These are phyloP conservation scores for Ostrea denselamellosa DNA, from an alignment of 1,140 invertebrate genomes.

Conservation along the genomic window DNA sequence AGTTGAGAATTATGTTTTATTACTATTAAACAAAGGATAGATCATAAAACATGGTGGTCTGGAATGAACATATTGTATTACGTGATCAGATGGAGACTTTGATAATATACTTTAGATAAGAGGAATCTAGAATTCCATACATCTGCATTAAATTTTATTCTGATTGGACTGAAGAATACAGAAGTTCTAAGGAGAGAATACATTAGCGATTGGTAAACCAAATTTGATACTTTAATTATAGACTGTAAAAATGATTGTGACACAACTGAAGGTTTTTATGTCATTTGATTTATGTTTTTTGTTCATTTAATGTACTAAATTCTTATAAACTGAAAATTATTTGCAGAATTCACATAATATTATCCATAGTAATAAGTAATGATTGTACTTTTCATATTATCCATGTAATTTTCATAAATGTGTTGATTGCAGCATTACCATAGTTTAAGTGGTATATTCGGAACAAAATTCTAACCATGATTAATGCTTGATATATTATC, in stretches of 20 bases:
- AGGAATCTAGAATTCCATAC: slow-evolving; percentile 6
- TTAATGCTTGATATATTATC: too few species aligned
- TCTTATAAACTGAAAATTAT: too few species aligned
- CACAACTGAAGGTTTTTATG: neutral
- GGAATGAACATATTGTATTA: neutral
- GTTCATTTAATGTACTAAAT: neutral
- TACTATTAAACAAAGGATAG: slow-evolving; percentile 13
- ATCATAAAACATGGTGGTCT: slow-evolving; percentile 21
- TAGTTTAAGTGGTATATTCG: too few species aligned
- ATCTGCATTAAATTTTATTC: slow-evolving; percentile 37
- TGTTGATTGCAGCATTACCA: too few species aligned
- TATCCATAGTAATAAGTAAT: too few species aligned
- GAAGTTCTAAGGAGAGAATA: slow-evolving; percentile 13
- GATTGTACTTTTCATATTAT: too few species aligned
- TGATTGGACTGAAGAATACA: slow-evolving; percentile 7
- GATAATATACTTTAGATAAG: neutral
- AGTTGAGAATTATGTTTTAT: neutral
- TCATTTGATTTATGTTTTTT: neutral
- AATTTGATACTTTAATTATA: slow-evolving; percentile 36
- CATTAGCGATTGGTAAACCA: neutral
- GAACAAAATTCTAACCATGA: too few species aligned
- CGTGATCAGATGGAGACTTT: slow-evolving; percentile 18
- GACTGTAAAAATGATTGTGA: neutral
- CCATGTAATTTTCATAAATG: too few species aligned
- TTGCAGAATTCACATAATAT: too few species aligned